Percentiles rank a stretch among this genome's conserved stretches.
Conservation (phyloP, 2,113 vertebrate genomes). For the Laticauda colubrina region DNA sequence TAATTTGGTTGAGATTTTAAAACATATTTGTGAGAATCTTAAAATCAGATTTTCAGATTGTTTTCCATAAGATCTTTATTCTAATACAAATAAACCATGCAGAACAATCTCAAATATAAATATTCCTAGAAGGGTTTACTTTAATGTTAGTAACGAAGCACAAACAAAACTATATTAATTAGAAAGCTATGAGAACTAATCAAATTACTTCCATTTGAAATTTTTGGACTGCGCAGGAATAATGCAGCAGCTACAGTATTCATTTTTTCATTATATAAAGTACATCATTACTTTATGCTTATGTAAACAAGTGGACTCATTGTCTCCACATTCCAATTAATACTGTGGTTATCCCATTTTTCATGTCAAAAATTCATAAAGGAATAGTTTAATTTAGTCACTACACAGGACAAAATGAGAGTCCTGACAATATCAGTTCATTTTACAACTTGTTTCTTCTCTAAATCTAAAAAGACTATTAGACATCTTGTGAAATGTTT, state of each 20-base stretch:
- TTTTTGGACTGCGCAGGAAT: background rate
- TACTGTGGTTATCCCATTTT: background rate
- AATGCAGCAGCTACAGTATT: background rate
- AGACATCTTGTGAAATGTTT: background rate
- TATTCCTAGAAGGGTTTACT: background rate
- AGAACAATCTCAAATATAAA: background rate
- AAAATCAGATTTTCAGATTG: background rate
- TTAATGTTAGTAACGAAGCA: background rate
- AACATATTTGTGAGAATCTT: background rate
- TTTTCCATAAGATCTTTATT: background rate
- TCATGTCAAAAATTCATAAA: conserved; percentile 13
- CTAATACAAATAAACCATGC: background rate
- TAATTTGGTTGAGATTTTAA: background rate
- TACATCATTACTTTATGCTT: background rate
- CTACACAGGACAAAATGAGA: conserved; percentile 25
- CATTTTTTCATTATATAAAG: background rate
- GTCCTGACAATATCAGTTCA: conserved; percentile 24
- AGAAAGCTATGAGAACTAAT: background rate
- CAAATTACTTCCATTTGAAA: background rate
- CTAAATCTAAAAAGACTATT: background rate
- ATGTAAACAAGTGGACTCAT: conserved; percentile 21
- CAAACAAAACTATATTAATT: background rate
- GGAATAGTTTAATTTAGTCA: background rate
- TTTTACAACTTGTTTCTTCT: background rate
- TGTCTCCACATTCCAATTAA: conserved; percentile 4